A percentile compares a stretch with the other conserved stretches of the same genome.
Evolutionary conservation across 2,888 invertebrate genomes (phyloP).

Genomic region (Drosophila robusta): DNA sequence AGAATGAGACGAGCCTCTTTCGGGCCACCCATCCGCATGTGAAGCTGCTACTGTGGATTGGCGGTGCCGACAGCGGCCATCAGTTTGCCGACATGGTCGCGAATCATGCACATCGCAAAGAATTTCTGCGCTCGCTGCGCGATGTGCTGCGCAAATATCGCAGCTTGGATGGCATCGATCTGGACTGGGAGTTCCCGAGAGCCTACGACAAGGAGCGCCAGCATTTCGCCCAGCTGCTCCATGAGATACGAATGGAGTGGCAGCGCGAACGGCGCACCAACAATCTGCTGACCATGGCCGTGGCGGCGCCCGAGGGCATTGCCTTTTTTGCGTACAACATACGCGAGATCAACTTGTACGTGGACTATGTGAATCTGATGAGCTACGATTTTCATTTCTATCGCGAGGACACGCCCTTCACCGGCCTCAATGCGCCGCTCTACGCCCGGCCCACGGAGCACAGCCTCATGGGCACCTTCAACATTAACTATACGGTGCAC

Average conservation of each 20-base stretch:
- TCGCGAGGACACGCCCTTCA: conserved; percentile 91
- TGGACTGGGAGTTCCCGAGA: conserved; percentile 96
- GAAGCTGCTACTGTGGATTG: conserved; percentile 92
- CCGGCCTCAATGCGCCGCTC: conserved; percentile 93
- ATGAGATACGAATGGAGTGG: conserved; percentile 90
- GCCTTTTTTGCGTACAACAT: conserved; percentile 92
- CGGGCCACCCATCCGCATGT: conserved; percentile 88
- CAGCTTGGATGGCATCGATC: conserved; percentile 85
- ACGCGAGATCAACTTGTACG: conserved; percentile 90
- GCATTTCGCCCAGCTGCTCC: conserved; percentile 90
- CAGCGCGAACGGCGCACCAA: conserved; percentile 86
- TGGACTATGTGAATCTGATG: conserved; percentile 96
- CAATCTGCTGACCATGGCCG: conserved; percentile 90
- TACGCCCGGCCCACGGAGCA: conserved; percentile 88
- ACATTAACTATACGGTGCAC: conserved; percentile 92
- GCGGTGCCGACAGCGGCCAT: conserved; percentile 87
- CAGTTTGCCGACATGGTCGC: conserved; percentile 91
- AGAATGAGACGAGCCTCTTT: conserved; percentile 82
- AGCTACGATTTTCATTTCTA: conserved; percentile 95
- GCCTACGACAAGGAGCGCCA: conserved; percentile 88
- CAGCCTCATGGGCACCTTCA: conserved; percentile 89
- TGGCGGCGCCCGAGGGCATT: conserved; percentile 91
- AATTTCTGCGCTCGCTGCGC: conserved; percentile 87
- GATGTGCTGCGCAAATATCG: conserved; percentile 78
- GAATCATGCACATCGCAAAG: conserved; percentile 89